Conservation (phyloP, 2,113 vertebrate genomes). For the Siphamia tubifer region DNA sequence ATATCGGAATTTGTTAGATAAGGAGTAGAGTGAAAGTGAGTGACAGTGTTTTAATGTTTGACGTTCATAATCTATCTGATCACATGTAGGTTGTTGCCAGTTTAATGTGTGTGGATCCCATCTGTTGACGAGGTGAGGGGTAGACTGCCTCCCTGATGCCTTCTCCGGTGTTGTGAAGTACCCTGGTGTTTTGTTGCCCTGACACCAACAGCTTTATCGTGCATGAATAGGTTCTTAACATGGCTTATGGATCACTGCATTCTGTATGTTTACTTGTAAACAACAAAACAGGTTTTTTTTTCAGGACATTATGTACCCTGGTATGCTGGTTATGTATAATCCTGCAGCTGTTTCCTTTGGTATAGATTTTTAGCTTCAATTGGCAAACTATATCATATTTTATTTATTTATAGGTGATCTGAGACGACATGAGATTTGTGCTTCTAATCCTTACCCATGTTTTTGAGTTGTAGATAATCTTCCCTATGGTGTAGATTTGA, state of each 20-base stretch:
- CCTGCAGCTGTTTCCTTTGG: neutral
- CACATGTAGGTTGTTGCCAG: slow-evolving; percentile 1
- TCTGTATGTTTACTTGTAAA: neutral
- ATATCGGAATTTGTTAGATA: slow-evolving; percentile 40
- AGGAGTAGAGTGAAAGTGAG: slow-evolving; percentile 13
- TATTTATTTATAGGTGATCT: too few relatives aligned
- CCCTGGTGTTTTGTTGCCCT: neutral
- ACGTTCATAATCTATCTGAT: slow-evolving; percentile 3
- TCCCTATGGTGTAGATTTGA: too few relatives aligned
- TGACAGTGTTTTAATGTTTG: slow-evolving; percentile 29
- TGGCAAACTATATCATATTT: too few relatives aligned
- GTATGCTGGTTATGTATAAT: neutral
- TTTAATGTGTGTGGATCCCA: neutral
- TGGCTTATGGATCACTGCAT: neutral
- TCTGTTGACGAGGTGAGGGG: neutral
- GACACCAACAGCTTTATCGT: neutral
- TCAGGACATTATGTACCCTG: neutral
- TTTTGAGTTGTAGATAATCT: too few relatives aligned
- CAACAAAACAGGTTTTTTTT: neutral
- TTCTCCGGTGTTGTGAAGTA: slow-evolving; percentile 1
- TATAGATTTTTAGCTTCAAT: too few relatives aligned
- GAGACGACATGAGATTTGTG: too few relatives aligned
- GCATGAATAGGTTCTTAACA: neutral
- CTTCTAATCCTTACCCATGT: too few relatives aligned
- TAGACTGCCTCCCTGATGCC: neutral